phyloP scores from a whole-genome alignment of 2,797 vertebrate genomes.

The Centroberyx gerrardi region DNA sequence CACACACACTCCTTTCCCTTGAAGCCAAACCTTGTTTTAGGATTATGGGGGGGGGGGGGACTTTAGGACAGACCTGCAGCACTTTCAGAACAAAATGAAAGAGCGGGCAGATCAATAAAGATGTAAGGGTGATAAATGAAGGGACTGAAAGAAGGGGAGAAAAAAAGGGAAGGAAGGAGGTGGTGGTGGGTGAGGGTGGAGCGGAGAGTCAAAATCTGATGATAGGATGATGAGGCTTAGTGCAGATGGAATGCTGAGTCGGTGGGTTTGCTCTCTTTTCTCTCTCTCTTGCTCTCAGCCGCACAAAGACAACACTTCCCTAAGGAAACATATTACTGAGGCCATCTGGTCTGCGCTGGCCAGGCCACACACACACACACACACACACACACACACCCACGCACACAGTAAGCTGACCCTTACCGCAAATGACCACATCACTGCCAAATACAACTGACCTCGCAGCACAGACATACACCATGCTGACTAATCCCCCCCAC shows the following conservation, averaged over 20 bases:
- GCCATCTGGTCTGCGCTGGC: conserved; percentile 70
- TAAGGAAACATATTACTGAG: conserved; percentile 66
- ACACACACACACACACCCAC: conserved; percentile 16
- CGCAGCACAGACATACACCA: conserved; percentile 12
- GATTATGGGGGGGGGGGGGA: not conserved
- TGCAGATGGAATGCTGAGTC: conserved; percentile 50
- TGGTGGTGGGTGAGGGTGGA: not conserved
- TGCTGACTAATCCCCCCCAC: conserved; percentile 13
- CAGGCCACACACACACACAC: conserved; percentile 31
- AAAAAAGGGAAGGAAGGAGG: not conserved
- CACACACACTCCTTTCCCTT: not conserved
- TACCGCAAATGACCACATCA: conserved; percentile 35
- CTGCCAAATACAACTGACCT: conserved; percentile 18
- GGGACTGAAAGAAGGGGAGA: conserved; percentile 18
- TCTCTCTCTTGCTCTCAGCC: conserved; percentile 27
- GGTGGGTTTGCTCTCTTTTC: conserved; percentile 44
- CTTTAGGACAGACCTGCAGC: too few relatives aligned
- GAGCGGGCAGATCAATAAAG: conserved; percentile 52
- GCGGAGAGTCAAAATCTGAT: conserved; percentile 58
- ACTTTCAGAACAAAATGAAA: conserved; percentile 40
- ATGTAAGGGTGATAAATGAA: conserved; percentile 50
- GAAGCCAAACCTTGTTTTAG: not conserved
- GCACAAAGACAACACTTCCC: conserved; percentile 57
- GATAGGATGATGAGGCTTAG: conserved; percentile 70
- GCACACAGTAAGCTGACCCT: conserved; percentile 11